Conservation (phyloP, 1,140 invertebrate genomes). For the Teleogryllus occipitalis region DNA sequence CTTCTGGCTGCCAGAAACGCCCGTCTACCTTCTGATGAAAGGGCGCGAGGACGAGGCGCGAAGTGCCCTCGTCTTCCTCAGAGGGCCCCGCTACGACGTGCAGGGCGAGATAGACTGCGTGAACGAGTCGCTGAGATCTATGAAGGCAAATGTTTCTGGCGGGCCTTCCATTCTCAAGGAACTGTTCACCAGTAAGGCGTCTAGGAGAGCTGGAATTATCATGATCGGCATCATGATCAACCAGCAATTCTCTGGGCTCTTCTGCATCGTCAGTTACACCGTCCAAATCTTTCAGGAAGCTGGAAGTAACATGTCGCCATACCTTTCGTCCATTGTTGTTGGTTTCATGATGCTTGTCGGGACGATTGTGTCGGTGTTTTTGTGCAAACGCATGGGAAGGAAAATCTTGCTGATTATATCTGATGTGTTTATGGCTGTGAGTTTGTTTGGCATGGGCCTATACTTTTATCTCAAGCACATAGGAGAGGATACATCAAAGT, state of each 20-base stretch:
- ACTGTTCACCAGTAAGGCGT: conserved; percentile 41
- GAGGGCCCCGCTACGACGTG: background rate
- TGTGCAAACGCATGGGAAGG: conserved; percentile 52
- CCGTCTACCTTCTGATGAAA: conserved; percentile 27
- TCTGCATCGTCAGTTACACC: conserved; percentile 41
- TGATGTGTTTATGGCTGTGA: conserved; percentile 36
- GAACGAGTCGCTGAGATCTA: background rate
- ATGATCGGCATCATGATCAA: conserved; percentile 36
- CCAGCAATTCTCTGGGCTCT: conserved; percentile 38
- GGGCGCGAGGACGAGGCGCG: background rate
- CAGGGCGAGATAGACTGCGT: background rate
- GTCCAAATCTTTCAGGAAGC: conserved; percentile 47
- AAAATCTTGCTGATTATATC: conserved; percentile 46
- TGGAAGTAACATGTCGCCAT: conserved; percentile 38
- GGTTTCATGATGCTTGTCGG: conserved; percentile 38
- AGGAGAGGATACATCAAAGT: conserved; percentile 30
- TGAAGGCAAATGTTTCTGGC: background rate
- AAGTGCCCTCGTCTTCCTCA: background rate
- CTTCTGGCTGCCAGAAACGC: conserved; percentile 49
- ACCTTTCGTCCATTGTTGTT: conserved; percentile 45
- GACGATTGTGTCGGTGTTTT: conserved; percentile 38
- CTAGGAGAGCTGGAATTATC: conserved; percentile 39
- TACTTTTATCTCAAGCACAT: conserved; percentile 37
- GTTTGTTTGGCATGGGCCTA: conserved; percentile 34
- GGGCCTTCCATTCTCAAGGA: background rate